phyloP scores from a whole-genome alignment of 2,113 vertebrate genomes.

The Phrynosoma platyrhinos region DNA sequence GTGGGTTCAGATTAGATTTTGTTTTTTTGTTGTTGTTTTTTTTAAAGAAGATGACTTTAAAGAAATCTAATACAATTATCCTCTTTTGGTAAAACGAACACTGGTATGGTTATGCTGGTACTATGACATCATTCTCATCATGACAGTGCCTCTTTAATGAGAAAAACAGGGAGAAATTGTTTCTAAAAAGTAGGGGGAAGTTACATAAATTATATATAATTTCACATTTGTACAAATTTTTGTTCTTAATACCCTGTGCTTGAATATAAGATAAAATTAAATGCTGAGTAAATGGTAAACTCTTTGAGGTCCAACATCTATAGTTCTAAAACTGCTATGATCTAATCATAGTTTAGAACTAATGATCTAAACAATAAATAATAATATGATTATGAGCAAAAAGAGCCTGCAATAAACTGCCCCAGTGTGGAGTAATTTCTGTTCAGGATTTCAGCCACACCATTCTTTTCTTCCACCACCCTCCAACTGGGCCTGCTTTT shows the following conservation, averaged over 20 bases:
- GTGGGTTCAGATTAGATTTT: constrained; percentile 45
- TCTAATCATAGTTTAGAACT: background rate
- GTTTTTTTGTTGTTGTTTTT: constrained; percentile 3
- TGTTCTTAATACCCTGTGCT: background rate
- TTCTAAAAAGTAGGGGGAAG: constrained; percentile 26
- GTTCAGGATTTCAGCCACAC: background rate
- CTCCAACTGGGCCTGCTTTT: background rate
- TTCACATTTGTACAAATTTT: constrained; percentile 47
- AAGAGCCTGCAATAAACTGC: background rate
- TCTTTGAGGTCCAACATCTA: background rate
- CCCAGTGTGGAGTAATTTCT: background rate
- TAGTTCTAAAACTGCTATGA: constrained; percentile 6
- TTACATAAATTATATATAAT: constrained; percentile 55
- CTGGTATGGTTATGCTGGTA: constrained; percentile 57
- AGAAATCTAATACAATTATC: constrained; percentile 58
- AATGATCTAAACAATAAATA: background rate
- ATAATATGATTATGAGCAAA: background rate
- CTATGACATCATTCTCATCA: constrained; percentile 64
- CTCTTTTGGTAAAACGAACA: constrained; percentile 56
- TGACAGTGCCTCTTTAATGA: constrained; percentile 57
- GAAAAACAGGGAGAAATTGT: constrained; percentile 61
- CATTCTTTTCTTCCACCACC: background rate
- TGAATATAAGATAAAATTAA: background rate
- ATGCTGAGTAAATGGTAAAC: background rate
- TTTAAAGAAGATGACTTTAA: constrained; percentile 59